Conservation (phyloP, 2,113 vertebrate genomes). For the Poicephalus meyeri region DNA sequence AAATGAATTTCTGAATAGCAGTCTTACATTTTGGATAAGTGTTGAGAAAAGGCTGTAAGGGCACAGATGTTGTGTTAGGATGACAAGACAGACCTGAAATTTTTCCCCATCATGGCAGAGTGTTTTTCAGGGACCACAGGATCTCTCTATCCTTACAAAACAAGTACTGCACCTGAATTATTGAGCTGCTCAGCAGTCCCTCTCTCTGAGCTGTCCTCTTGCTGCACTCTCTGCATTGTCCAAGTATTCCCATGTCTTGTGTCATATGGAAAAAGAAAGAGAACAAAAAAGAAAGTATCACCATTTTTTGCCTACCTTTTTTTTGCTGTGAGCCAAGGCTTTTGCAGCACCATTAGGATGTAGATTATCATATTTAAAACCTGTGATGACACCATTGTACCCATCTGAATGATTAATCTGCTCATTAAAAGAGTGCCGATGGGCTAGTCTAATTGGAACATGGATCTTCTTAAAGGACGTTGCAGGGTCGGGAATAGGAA, state of each 20-base stretch:
- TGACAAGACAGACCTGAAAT: conserved; percentile 36
- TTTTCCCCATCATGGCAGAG: background rate
- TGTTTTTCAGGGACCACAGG: background rate
- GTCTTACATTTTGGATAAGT: conserved; percentile 5
- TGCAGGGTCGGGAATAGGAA: conserved; percentile 87
- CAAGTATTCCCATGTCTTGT: conserved; percentile 54
- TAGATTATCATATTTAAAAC: conserved; percentile 90
- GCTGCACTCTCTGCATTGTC: conserved; percentile 44
- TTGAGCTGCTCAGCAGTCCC: background rate
- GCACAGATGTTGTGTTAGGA: conserved; percentile 13
- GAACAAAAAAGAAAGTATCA: conserved; percentile 71
- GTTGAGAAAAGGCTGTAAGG: conserved; percentile 6
- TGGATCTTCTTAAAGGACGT: conserved; percentile 89
- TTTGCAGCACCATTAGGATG: conserved; percentile 81
- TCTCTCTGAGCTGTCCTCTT: conserved; percentile 28
- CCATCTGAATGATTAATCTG: conserved; percentile 89
- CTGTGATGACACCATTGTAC: conserved; percentile 86
- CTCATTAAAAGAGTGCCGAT: conserved; percentile 90
- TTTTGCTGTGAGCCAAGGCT: conserved; percentile 78
- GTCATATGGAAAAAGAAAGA: conserved; percentile 50
- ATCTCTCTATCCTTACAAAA: conserved; percentile 35
- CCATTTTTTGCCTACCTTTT: conserved; percentile 78
- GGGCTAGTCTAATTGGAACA: conserved; percentile 90
- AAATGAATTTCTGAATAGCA: conserved; percentile 23
- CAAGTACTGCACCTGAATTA: conserved; percentile 55